phyloP scores from a whole-genome alignment of 1,140 invertebrate genomes.

The Danaus melanippus region DNA sequence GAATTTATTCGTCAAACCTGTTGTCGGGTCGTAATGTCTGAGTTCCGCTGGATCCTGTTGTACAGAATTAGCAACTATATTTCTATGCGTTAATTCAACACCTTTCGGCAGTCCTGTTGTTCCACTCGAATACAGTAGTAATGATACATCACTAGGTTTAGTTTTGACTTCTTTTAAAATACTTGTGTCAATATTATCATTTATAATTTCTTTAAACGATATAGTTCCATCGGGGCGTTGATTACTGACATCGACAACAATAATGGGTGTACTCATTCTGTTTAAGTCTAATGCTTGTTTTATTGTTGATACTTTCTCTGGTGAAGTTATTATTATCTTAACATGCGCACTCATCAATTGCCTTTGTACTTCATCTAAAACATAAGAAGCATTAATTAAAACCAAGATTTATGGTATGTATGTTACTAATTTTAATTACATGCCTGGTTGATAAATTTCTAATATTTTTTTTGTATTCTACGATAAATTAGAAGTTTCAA shows the following conservation, averaged over 20 bases:
- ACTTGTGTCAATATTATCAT: constrained; percentile 62
- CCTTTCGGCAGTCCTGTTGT: constrained; percentile 93
- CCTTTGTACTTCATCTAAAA: constrained; percentile 83
- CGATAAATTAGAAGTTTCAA: too few species aligned
- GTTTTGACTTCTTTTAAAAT: constrained; percentile 57
- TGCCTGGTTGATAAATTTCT: neutral
- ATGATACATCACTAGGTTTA: constrained; percentile 63
- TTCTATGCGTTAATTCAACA: constrained; percentile 83
- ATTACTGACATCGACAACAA: constrained; percentile 59
- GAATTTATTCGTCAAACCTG: constrained; percentile 27
- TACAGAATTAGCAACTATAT: constrained; percentile 74
- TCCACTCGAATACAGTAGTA: constrained; percentile 85
- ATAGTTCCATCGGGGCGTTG: constrained; percentile 68
- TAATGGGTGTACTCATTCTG: constrained; percentile 72
- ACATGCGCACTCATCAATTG: constrained; percentile 78
- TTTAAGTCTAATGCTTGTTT: constrained; percentile 61
- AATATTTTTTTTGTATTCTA: constrained; percentile 37
- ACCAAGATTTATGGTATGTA: too few species aligned
- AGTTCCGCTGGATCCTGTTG: constrained; percentile 52
- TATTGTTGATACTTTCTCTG: constrained; percentile 62
- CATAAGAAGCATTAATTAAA: constrained; percentile 4
- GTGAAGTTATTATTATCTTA: constrained; percentile 78
- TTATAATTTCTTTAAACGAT: constrained; percentile 73
- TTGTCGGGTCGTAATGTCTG: constrained; percentile 39
- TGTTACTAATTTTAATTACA: too few species aligned